Conservation (phyloP, 1,140 invertebrate genomes). For the Drosophila malerkotliana region DNA sequence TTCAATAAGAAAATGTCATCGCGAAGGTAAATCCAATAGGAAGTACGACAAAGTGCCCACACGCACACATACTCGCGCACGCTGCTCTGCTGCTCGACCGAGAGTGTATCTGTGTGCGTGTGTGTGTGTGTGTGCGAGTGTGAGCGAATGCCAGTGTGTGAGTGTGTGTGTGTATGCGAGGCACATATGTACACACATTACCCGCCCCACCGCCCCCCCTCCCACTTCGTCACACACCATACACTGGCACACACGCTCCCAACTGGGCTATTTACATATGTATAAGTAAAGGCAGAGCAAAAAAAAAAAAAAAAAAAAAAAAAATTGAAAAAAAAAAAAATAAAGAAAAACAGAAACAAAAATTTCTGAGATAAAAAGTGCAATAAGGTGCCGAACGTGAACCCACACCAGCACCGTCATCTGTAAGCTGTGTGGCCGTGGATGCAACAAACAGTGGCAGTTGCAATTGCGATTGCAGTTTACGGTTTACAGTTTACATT, state of each 20-base stretch:
- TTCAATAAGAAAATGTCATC: slow-evolving; percentile 81
- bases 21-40: slow-evolving; percentile 79
- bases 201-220: not conserved
- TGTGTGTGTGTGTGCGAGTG: slow-evolving; percentile 11
- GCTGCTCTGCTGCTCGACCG: slow-evolving; percentile 3
- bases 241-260: slow-evolving; percentile 52
- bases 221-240: slow-evolving; percentile 10
- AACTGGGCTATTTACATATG: slow-evolving; percentile 75
- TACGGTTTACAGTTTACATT: slow-evolving; percentile 5
- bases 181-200: slow-evolving; percentile 38
- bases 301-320: slow-evolving; percentile 32
- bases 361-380: slow-evolving; percentile 70
- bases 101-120: not conserved
- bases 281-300: slow-evolving; percentile 57
- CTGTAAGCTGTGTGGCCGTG: slow-evolving; percentile 2
- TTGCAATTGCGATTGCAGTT: not conserved
- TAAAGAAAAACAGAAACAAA: slow-evolving; percentile 36
- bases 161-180: slow-evolving; percentile 12
- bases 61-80: slow-evolving; percentile 17
- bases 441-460: slow-evolving; percentile 8
- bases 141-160: slow-evolving; percentile 7
- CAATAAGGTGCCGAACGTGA: slow-evolving; percentile 64
- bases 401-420: slow-evolving; percentile 18
- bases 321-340: slow-evolving; percentile 11
- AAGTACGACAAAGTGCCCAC: slow-evolving; percentile 59